phyloP scores from a whole-genome alignment of 1,140 invertebrate genomes.

The Xylocopa sonorina region DNA sequence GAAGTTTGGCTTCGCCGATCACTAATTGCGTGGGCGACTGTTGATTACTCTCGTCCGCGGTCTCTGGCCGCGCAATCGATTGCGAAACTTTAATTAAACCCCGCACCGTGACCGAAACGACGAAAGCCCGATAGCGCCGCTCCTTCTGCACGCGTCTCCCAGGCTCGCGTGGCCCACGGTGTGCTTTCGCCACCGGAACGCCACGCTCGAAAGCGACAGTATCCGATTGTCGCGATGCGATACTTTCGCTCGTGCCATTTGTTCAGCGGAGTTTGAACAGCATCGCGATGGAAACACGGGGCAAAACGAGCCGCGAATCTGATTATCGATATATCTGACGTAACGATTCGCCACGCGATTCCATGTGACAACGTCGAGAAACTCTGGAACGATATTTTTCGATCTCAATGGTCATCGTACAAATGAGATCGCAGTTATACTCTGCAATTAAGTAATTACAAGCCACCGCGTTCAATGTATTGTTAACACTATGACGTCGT shows the following conservation, averaged over 20 bases:
- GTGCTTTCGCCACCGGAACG: constrained; percentile 1
- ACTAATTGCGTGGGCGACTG: constrained; percentile 64
- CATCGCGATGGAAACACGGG: too few species aligned
- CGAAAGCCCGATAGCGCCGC: constrained; percentile 52
- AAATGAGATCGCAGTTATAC: too few species aligned
- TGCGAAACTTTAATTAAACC: constrained; percentile 72
- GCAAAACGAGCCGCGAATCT: too few species aligned
- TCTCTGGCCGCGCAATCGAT: constrained; percentile 66
- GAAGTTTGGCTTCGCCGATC: constrained; percentile 68
- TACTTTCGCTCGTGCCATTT: constrained; percentile 26
- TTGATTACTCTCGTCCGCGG: constrained; percentile 65
- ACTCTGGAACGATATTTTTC: too few species aligned
- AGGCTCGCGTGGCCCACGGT: constrained; percentile 11
- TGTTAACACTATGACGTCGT: too few species aligned
- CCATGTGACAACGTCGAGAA: too few species aligned
- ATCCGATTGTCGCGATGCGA: constrained; percentile 27
- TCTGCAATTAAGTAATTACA: too few species aligned
- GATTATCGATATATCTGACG: too few species aligned
- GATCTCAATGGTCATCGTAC: too few species aligned
- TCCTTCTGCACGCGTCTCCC: constrained; percentile 38
- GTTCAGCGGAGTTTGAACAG: background rate
- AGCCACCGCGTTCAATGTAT: too few species aligned
- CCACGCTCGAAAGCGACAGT: constrained; percentile 42
- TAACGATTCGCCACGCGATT: background rate
- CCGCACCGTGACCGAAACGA: constrained; percentile 64